Conservation (phyloP, 1,140 invertebrate genomes). For the Trachymyrmex septentrionalis region DNA sequence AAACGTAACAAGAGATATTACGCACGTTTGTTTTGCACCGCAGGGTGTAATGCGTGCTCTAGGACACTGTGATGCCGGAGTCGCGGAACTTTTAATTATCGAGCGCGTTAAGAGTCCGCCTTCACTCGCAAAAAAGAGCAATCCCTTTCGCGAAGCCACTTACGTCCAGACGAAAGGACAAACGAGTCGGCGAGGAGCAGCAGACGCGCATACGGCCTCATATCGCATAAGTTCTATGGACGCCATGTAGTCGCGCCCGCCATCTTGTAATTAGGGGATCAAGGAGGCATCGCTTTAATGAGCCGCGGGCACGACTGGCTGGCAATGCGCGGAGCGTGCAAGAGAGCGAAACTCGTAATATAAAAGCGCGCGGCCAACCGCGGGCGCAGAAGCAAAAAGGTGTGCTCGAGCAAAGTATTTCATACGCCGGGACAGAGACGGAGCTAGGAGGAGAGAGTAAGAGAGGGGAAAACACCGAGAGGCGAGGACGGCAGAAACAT, state of each 20-base stretch:
- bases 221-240: conserved; percentile 65
- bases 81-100: conserved; percentile 35
- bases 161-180: conserved; percentile 5
- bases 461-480: conserved; percentile 15
- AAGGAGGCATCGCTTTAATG: conserved; percentile 84
- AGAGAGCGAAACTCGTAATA: conserved; percentile 74
- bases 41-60: not conserved
- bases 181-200: conserved; percentile 19
- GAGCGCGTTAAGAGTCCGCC: not conserved
- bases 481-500: conserved; percentile 39
- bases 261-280: conserved; percentile 86
- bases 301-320: conserved; percentile 77
- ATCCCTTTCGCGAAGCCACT: conserved; percentile 3
- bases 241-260: conserved; percentile 82
- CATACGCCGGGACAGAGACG: conserved; percentile 67
- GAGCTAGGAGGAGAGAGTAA: not conserved
- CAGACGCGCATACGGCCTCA: conserved; percentile 15
- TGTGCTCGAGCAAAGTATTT: conserved; percentile 77
- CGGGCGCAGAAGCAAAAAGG: conserved; percentile 70
- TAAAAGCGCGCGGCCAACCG: conserved; percentile 75
- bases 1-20: not conserved
- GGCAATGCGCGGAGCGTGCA: conserved; percentile 38
- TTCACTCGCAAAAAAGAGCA: not conserved
- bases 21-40: not conserved
- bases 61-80: not conserved